Conservation (phyloP, 2,888 invertebrate species). For the Leptopilina drosophilae region DNA sequence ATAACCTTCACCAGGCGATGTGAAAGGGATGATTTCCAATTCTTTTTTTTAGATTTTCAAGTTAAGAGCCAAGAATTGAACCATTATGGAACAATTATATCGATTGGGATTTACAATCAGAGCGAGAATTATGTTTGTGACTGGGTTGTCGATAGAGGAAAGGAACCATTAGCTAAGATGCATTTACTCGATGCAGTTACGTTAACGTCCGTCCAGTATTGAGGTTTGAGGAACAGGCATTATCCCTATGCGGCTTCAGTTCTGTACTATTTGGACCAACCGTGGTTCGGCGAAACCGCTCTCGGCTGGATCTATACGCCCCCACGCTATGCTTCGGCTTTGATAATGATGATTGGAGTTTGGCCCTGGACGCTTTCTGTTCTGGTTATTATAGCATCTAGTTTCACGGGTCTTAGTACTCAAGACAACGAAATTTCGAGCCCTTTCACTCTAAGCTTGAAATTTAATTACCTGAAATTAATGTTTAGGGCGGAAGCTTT, state of each 20-base stretch:
- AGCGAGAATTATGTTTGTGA: conserved; percentile 31
- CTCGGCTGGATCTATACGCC: conserved; percentile 50
- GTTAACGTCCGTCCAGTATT: conserved; percentile 67
- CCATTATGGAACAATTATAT: not conserved
- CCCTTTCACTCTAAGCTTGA: not conserved
- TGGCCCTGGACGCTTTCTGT: conserved; percentile 58
- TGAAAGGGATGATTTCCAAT: too few species aligned
- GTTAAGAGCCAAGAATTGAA: not conserved
- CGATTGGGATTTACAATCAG: conserved; percentile 18
- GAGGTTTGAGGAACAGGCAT: conserved; percentile 59
- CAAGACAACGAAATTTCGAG: conserved; percentile 35
- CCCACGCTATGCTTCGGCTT: conserved; percentile 58
- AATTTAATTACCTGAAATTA: conserved; percentile 15
- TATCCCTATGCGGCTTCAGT: conserved; percentile 57
- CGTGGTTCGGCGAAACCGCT: conserved; percentile 57
- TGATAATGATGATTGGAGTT: conserved; percentile 72
- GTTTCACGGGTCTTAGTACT: conserved; percentile 45
- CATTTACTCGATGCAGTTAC: conserved; percentile 65
- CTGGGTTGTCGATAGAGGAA: conserved; percentile 16
- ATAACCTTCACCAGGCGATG: too few species aligned
- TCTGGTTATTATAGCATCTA: conserved; percentile 61
- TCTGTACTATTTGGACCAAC: conserved; percentile 52
- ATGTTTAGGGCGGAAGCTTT: not conserved
- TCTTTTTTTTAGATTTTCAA: not conserved
- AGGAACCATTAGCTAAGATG: conserved; percentile 50